Base-by-base conservation (phyloP, 92 coral and sea anemone genomes). In the Isaurus tuberculatus region DNA sequence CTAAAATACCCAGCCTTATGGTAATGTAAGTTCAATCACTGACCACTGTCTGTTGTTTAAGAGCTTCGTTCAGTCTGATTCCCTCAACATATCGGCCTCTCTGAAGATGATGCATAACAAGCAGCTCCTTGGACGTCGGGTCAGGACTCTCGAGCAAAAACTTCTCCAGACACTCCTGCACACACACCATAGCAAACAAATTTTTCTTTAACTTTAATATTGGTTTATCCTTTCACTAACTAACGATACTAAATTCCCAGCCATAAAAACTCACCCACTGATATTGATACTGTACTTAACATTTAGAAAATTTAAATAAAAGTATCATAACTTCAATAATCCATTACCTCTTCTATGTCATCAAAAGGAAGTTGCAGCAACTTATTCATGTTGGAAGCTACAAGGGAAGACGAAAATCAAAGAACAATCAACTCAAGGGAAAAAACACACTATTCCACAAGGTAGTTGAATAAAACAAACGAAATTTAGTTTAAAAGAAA, bases 71-170 rank as follows among this genome's bases (percentile, higher is more conserved):
- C 10, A 94, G 82, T 63, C 98, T 88, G 80, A 95, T 92, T 8
- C 97, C 99, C 61, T 96, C 95, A 0, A 96, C 94, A 70, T 92
- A 94, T 33, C 93, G 85, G 23, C 98, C 98, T 63, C 90, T 84
- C 72, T 96, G 99, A 27, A 96, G 91, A 65, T 88, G 92, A 70
- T 92, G 92, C 99, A 96, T 96, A 17, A 96, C 98, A 8, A 96
- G 91, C 8, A 96, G 91, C 75, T 96, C 99, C 70, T 82, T 84
- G 64, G 99, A 91, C 6, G 90, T 90, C 7, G 91, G 88, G 70
- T 87, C 86, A 44, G 94, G 89, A 29, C 86, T 94, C 46, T 94
- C 90, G 36, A 84, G 70, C 19, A 96, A 85, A 65, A 96, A 96
- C 67, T 55, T 81, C 77, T 82, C 94, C 78, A 96, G 80, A 73